Evolutionary conservation across 2,113 vertebrate genomes (phyloP), one percentile per base, ranked within the genome.

Genomic region (Eulemur rufifrons): DNA sequence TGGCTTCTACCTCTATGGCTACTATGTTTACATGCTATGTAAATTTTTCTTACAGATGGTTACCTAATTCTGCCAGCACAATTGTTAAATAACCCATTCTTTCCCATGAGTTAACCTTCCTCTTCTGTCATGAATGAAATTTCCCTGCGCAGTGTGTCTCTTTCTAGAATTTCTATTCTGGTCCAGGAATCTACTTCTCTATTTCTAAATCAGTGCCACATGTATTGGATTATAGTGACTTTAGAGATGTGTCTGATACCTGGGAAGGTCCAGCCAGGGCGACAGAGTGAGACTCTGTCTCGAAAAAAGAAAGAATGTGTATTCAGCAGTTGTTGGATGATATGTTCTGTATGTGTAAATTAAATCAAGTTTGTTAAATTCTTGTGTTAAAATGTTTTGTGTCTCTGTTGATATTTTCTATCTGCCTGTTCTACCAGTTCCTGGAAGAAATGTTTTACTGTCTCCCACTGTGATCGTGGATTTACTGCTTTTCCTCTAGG

Each of bases 11-110:
- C 13, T 32, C 18, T 37, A 6, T 7, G 50, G 39, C 20, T n/a
- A 34, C 6, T 0, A 10, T 11, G 7, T 2, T 18, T 21, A 5
- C 29, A 1, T 8, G 0, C 13, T 1, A 0, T 1, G 1, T 23
- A 2, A 1, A 1, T 39, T 18, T 39, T 14, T 25, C 71, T 50
- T 23, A 34, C 17, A 5, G 54, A 56, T 56, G 45, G 37, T 8
- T 18, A 5, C n/a, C 34, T 14, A 0, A 6, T 1, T 8, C 34
- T 15, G 15, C 42, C n/a, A 23, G 27, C 15, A 2, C 3, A 4
- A 29, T 52, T 6, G 5, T 1, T 3, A 52, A 29, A n/a, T 18
- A 27, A 2, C 15, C 56, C 3, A 1, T 3, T 2, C 69, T 56
- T 34, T 8, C 34, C 39, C 29, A 2, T 18, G 68, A 12, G 18